Evolutionary conservation across 2,888 invertebrate genomes (phyloP).

Genomic region (Neuroscelio doddi): DNA sequence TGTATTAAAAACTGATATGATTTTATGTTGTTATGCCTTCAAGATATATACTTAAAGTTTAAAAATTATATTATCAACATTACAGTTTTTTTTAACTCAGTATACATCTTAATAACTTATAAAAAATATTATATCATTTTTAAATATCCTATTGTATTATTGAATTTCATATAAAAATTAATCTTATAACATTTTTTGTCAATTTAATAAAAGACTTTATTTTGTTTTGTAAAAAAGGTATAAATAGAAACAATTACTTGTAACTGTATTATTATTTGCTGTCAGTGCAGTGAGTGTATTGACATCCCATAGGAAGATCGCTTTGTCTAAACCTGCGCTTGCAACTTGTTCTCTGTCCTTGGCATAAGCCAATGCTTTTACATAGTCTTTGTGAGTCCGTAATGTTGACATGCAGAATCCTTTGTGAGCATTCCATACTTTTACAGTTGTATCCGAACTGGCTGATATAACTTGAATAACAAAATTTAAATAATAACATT

Average conservation of each 20-base stretch:
- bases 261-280: constrained; percentile 98
- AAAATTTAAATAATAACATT: too few relatives aligned
- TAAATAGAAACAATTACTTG: too few relatives aligned
- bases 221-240: too few relatives aligned
- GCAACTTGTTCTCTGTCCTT: constrained; percentile 97
- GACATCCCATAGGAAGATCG: constrained; percentile 99
- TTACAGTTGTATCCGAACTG: constrained; percentile 99
- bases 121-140: too few relatives aligned
- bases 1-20: too few relatives aligned
- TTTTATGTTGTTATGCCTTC: too few relatives aligned
- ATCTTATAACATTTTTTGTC: constrained; percentile 33
- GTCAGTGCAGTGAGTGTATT: constrained; percentile 97
- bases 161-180: too few relatives aligned
- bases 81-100: too few relatives aligned
- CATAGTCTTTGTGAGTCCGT: constrained; percentile 98
- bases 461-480: constrained; percentile 91
- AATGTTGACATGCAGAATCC: constrained; percentile 99
- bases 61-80: too few relatives aligned
- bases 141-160: too few relatives aligned
- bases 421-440: constrained; percentile 99
- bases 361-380: constrained; percentile 97
- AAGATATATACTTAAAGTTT: too few relatives aligned
- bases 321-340: constrained; percentile 96
- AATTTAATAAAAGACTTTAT: constrained; percentile 21
- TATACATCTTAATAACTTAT: too few relatives aligned